Conservation (phyloP, 2,797 vertebrate species). For the Enteromius argenteus region DNA sequence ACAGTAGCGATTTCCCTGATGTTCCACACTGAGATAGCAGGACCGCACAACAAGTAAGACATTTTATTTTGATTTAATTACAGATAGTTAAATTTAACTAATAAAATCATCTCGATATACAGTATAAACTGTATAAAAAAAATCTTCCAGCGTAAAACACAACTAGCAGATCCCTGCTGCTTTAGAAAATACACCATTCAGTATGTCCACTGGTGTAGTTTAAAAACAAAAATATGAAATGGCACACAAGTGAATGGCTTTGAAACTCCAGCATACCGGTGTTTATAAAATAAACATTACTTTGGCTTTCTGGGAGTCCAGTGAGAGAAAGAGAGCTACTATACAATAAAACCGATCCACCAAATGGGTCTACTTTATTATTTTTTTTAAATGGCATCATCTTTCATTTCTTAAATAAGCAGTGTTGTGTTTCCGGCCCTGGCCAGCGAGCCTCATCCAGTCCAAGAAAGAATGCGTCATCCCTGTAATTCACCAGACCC, state of each 20-base stretch:
- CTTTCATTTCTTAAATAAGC: conserved; percentile 61
- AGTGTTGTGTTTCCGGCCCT: conserved; percentile 48
- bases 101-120: conserved; percentile 32
- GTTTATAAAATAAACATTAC: conserved; percentile 60
- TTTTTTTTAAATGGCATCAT: conserved; percentile 31
- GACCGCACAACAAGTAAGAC: conserved; percentile 2
- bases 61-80: conserved; percentile 44
- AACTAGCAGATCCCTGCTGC: conserved; percentile 57
- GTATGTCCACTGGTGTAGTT: conserved; percentile 16
- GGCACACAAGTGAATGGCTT: conserved; percentile 5
- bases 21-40: conserved; percentile 7
- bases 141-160: conserved; percentile 9
- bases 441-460: conserved; percentile 43
- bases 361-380: not conserved
- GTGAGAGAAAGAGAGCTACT: conserved; percentile 30
- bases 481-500: conserved; percentile 41
- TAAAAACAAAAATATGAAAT: conserved; percentile 41
- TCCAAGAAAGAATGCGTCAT: conserved; percentile 59
- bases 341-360: conserved; percentile 43
- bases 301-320: conserved; percentile 30
- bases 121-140: conserved; percentile 3
- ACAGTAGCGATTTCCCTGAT: conserved; percentile 13
- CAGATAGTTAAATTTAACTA: conserved; percentile 22
- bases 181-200: conserved; percentile 18
- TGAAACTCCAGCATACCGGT: conserved; percentile 43